A percentile compares a stretch with the other conserved stretches of the same genome.
phyloP scores from a whole-genome alignment of 2,888 invertebrate genomes.

The Drosophila mimetica region DNA sequence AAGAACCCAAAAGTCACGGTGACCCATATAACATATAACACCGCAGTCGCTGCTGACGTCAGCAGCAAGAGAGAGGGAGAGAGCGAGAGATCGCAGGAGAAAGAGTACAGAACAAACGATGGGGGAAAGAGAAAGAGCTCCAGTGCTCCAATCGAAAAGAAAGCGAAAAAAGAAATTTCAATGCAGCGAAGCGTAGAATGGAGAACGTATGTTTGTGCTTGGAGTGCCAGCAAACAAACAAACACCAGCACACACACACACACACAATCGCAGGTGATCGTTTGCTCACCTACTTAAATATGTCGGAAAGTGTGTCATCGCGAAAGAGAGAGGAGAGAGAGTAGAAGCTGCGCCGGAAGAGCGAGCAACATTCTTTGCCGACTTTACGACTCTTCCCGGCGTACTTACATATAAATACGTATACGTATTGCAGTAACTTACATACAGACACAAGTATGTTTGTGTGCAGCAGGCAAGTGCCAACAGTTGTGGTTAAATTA shows the following conservation, averaged over 20 bases:
- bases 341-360: constrained; percentile 42
- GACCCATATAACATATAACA: constrained; percentile 72
- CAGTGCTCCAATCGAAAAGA: constrained; percentile 61
- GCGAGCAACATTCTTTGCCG: constrained; percentile 62
- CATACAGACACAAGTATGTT: neutral
- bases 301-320: constrained; percentile 68
- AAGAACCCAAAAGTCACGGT: constrained; percentile 64
- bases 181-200: constrained; percentile 76
- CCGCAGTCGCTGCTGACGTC: constrained; percentile 34
- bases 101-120: constrained; percentile 30
- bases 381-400: constrained; percentile 57
- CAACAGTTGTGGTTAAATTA: constrained; percentile 20
- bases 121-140: constrained; percentile 41
- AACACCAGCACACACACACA: constrained; percentile 13
- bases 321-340: constrained; percentile 11
- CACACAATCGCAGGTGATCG: constrained; percentile 18
- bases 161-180: constrained; percentile 77
- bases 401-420: constrained; percentile 5
- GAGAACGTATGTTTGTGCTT: constrained; percentile 50
- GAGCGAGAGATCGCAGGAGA: constrained; percentile 9
- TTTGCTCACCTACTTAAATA: constrained; percentile 67
- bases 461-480: neutral
- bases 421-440: neutral
- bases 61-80: constrained; percentile 14
- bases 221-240: constrained; percentile 24